Conservation (phyloP, 2,113 vertebrate genomes). For the Lagopus muta region DNA sequence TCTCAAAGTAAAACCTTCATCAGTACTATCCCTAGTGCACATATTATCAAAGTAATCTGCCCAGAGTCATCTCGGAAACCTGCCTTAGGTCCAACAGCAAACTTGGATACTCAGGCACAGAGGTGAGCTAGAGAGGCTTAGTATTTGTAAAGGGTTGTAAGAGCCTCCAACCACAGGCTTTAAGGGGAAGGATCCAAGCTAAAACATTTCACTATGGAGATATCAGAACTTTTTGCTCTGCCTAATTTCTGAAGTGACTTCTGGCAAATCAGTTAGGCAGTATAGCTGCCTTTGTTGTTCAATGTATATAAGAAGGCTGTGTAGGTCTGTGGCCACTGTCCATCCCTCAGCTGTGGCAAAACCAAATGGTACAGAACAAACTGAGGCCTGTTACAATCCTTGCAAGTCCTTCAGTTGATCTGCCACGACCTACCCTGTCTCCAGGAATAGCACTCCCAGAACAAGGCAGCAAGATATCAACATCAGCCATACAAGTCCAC, state of each 20-base stretch:
- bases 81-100: background rate
- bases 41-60: background rate
- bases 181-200: background rate
- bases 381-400: background rate
- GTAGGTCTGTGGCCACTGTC: background rate
- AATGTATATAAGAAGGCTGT: background rate
- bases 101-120: background rate
- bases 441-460: background rate
- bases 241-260: background rate
- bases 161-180: background rate
- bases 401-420: background rate
- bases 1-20: background rate
- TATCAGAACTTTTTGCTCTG: background rate
- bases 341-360: background rate
- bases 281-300: background rate
- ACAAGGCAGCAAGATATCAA: background rate
- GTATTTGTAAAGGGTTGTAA: background rate
- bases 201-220: background rate
- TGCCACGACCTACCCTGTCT: background rate
- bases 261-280: background rate
- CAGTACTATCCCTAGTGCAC: background rate
- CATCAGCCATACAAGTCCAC: background rate
- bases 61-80: background rate
- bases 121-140: background rate
- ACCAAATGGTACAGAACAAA: background rate